A percentile compares a stretch with the other conserved stretches of the same genome.
These are phyloP conservation scores for Chaetodon trifasciatus DNA, from an alignment of 2,797 vertebrate genomes.

Conservation along the genomic window DNA sequence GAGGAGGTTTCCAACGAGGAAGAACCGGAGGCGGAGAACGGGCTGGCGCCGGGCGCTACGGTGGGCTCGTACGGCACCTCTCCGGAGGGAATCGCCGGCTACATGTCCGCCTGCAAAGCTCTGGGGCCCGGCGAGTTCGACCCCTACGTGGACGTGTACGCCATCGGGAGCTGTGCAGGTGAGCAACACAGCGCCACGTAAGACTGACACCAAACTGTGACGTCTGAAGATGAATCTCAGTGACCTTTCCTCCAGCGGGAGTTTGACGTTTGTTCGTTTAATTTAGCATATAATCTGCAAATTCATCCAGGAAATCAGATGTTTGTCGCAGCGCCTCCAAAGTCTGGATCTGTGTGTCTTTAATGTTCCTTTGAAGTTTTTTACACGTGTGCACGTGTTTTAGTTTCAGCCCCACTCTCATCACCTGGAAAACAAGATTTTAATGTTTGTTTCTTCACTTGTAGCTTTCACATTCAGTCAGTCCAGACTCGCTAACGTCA, in stretches of 20 bases:
- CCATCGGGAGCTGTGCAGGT: constrained; percentile 89
- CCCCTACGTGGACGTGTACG: constrained; percentile 92
- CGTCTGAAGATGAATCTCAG: no score
- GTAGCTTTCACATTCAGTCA: constrained; percentile 4
- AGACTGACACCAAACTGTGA: background rate
- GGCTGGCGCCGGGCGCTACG: constrained; percentile 65
- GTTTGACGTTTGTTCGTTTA: no score
- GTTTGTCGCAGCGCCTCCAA: no score
- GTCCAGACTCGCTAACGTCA: constrained; percentile 6
- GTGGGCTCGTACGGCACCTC: constrained; percentile 91
- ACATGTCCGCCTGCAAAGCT: constrained; percentile 90
- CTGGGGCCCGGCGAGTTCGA: constrained; percentile 93
- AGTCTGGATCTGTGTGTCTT: no score
- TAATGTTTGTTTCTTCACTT: background rate
- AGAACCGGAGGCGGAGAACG: constrained; percentile 82
- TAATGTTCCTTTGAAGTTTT: background rate
- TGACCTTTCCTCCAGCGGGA: no score
- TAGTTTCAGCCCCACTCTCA: background rate
- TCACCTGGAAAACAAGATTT: background rate
- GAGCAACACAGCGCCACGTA: background rate
- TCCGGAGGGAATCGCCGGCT: constrained; percentile 91
- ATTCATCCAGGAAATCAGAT: no score
- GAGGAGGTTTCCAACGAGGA: constrained; percentile 86
- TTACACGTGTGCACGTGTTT: background rate
- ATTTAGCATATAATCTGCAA: no score